Conservation (phyloP, 2,888 invertebrate genomes). For the Lithophane socia region DNA sequence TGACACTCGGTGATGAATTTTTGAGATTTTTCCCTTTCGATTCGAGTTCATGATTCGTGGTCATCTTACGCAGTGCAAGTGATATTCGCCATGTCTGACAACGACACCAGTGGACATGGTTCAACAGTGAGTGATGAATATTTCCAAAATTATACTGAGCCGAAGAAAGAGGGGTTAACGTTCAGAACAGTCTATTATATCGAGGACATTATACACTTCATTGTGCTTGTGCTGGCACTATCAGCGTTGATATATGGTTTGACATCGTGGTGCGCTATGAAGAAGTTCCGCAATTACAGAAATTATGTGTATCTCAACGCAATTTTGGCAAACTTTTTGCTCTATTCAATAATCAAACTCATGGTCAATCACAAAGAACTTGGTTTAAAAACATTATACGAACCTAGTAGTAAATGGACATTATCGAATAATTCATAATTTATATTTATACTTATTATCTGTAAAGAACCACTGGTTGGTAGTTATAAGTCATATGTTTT, state of each 20-base stretch:
- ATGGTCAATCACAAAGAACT: slow-evolving; percentile 1
- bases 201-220: slow-evolving; percentile 12
- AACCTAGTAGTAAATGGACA: not conserved
- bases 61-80: not conserved
- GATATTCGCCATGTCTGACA: slow-evolving; percentile 2
- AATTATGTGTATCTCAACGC: slow-evolving; percentile 14
- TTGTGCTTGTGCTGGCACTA: slow-evolving; percentile 4
- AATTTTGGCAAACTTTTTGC: slow-evolving; percentile 17
- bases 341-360: slow-evolving; percentile 10
- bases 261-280: not conserved
- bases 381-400: slow-evolving; percentile 6
- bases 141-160: not conserved
- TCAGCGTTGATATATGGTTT: slow-evolving; percentile 23
- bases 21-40: not conserved
- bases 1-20: not conserved
- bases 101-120: not conserved
- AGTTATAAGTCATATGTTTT: slow-evolving; percentile 31
- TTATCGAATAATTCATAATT: slow-evolving; percentile 6
- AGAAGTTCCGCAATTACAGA: slow-evolving; percentile 13
- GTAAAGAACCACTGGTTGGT: slow-evolving; percentile 16
- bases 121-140: slow-evolving; percentile 11
- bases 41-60: not conserved
- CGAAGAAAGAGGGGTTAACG: not conserved
- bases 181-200: slow-evolving; percentile 2
- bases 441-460: slow-evolving; percentile 7